Percentiles rank a stretch among this genome's conserved stretches.
These are phyloP conservation scores for Harpalus rufipes DNA, from an alignment of 2,888 invertebrate species.

Conservation along the genomic window DNA sequence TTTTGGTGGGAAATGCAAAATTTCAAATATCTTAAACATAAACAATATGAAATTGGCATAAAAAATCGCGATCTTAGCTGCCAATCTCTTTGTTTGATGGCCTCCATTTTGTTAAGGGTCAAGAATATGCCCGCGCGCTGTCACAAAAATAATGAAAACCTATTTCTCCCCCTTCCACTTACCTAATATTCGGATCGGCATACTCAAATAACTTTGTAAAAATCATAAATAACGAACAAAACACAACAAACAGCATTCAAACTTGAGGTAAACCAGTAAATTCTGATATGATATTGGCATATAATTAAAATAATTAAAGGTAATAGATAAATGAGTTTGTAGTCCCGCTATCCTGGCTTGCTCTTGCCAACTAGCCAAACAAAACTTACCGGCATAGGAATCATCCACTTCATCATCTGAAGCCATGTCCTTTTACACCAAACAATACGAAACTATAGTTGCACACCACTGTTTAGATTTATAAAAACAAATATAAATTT, in stretches of 20 bases:
- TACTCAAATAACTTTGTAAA: conserved; percentile 65
- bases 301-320: conserved; percentile 67
- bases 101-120: conserved; percentile 90
- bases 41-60: conserved; percentile 69
- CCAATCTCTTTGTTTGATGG: conserved; percentile 88
- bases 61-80: conserved; percentile 79
- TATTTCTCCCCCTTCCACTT: conserved; percentile 73
- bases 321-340: conserved; percentile 72
- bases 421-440: conserved; percentile 81
- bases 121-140: conserved; percentile 83
- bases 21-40: conserved; percentile 72
- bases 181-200: conserved; percentile 67
- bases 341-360: conserved; percentile 72
- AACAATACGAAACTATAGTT: conserved; percentile 53
- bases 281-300: conserved; percentile 42
- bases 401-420: conserved; percentile 94
- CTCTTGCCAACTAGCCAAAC: conserved; percentile 73
- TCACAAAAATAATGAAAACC: conserved; percentile 79
- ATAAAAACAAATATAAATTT: conserved; percentile 64
- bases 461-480: conserved; percentile 58
- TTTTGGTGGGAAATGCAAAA: conserved; percentile 75
- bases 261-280: conserved; percentile 48
- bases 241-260: conserved; percentile 28
- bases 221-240: conserved; percentile 42
- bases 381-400: conserved; percentile 89